Evolutionary conservation across 1,140 invertebrate genomes (phyloP), one percentile per base, ranked within the genome.

Genomic region (Mya arenaria): DNA sequence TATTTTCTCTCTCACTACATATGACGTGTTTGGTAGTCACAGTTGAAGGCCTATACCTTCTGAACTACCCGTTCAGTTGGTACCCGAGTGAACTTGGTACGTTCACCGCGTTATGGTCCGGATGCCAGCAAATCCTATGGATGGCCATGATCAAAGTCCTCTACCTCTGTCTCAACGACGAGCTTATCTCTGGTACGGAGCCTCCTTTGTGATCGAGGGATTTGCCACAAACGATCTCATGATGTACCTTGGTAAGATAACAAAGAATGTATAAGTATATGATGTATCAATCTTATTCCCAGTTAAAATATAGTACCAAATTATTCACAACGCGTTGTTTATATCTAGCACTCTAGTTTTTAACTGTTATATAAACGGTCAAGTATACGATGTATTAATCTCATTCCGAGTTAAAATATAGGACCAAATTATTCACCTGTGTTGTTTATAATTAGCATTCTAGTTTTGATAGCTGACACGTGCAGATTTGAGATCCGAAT

Each of bases 51-150:
- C 34, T 77, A 17, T 77, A 44, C 37, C 25, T 63, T 0, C 39
- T 77, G 0, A 65, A 52, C 13, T 65, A 63, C 19, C 60, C 73
- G n/a, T 62, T 77, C 23, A 65, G 73, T 32, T 77, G 73, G 39
- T 25, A 15, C 13, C 41, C 73, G 1, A 36, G 30, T 0, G 52
- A 48, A 65, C 19, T 77, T n/a, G 60, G 60, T 39, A 19, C 32
- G 25, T 77, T 77, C 25, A 41, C 37, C 34, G 32, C 73, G 4
- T 25, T 77, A n/a, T 23, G 60, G 39, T 13, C 37, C n/a, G 36
- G 10, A 1, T 55, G 63, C 17, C 73, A 65, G 25, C 73, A 77
- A 52, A 39, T 77, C 17, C 17, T 77, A 2, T 58, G 73, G 32
- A 77, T 77, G 73, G 60, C 23, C 17, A 48, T 62, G 30, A 34